phyloP scores from a whole-genome alignment of 1,140 invertebrate species.

The Drosophila mayri region DNA sequence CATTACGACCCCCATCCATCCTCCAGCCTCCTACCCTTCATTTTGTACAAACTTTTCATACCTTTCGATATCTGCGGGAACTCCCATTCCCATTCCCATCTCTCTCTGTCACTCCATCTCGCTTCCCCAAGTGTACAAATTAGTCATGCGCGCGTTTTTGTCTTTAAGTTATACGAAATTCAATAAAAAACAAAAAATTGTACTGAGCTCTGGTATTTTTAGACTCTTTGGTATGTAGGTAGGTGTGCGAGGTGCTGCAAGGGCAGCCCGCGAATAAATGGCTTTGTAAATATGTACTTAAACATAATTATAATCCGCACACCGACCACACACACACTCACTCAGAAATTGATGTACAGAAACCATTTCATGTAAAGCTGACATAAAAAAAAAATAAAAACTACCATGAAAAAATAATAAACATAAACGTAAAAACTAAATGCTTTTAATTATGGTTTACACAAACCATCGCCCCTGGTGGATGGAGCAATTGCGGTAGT shows the following conservation, averaged over 20 bases:
- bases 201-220: constrained; percentile 37
- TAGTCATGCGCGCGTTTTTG: constrained; percentile 81
- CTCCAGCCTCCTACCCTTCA: constrained; percentile 13
- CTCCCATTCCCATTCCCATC: background rate
- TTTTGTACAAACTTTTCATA: constrained; percentile 60
- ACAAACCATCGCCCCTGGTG: constrained; percentile 10
- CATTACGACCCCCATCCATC: constrained; percentile 27
- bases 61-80: background rate
- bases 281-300: constrained; percentile 54
- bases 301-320: constrained; percentile 52
- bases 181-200: constrained; percentile 51
- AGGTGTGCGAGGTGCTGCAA: constrained; percentile 9
- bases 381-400: constrained; percentile 47
- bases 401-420: constrained; percentile 40
- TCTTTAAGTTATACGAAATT: constrained; percentile 77
- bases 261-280: constrained; percentile 39
- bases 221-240: constrained; percentile 1
- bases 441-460: constrained; percentile 52
- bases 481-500: constrained; percentile 17
- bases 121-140: constrained; percentile 75
- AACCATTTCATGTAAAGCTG: constrained; percentile 23
- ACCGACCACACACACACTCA: constrained; percentile 39
- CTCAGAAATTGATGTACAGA: constrained; percentile 23
- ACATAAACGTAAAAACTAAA: constrained; percentile 50
- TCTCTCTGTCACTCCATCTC: constrained; percentile 23